These are phyloP conservation scores for Tenodera sinensis DNA, from an alignment of 2,888 invertebrate genomes.

Conservation along the genomic window DNA sequence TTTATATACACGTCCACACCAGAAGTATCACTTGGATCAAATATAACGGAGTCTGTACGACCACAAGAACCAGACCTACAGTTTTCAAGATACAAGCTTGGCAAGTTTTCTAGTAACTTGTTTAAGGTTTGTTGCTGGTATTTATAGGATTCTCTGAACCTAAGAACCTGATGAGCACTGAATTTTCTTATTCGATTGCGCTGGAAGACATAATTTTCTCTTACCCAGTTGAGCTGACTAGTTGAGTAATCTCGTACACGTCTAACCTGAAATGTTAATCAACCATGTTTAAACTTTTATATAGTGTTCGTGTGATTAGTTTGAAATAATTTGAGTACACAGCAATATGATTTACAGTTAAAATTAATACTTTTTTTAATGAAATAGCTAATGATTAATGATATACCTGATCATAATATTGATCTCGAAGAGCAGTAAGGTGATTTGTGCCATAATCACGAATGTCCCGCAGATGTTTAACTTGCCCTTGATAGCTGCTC, in stretches of 20 bases:
- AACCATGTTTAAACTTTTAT: too few species aligned
- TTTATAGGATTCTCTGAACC: constrained; percentile 89
- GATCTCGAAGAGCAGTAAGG: constrained; percentile 79
- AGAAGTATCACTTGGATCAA: constrained; percentile 57
- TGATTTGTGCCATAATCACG: constrained; percentile 89
- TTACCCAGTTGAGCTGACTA: constrained; percentile 85
- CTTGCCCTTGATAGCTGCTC: constrained; percentile 84
- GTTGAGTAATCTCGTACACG: constrained; percentile 90
- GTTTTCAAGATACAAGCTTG: constrained; percentile 87
- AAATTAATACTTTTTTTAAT: neutral
- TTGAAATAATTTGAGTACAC: neutral
- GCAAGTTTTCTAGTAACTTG: constrained; percentile 89
- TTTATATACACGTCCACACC: constrained; percentile 66
- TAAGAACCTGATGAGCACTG: constrained; percentile 85
- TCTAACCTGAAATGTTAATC: constrained; percentile 63
- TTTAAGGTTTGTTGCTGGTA: constrained; percentile 93
- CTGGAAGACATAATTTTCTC: constrained; percentile 94
- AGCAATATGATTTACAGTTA: neutral
- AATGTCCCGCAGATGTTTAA: constrained; percentile 80
- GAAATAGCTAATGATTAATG: neutral
- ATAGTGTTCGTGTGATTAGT: too few species aligned
- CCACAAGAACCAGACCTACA: constrained; percentile 82
- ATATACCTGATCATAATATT: constrained; percentile 86
- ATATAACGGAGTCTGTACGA: constrained; percentile 68
- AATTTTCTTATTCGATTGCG: constrained; percentile 91